Conservation (phyloP, 2,113 vertebrate species). For the Echinops telfairi region DNA sequence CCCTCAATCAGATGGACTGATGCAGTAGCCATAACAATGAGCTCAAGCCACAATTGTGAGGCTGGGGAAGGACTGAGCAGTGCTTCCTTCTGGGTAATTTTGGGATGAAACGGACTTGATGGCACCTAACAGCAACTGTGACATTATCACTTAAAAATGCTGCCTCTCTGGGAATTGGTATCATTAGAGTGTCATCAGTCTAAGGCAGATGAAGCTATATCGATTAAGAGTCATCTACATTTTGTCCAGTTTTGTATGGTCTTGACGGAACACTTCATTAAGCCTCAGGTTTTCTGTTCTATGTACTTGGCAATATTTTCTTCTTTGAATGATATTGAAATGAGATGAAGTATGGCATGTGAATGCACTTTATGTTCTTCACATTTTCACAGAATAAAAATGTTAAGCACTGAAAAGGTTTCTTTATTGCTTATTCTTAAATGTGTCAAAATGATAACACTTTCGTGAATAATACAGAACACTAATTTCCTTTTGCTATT, state of each 20-base stretch:
- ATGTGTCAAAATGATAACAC: background rate
- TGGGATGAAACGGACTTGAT: too few relatives aligned
- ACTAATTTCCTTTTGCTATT: background rate
- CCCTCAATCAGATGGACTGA: too few relatives aligned
- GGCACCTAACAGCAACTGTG: background rate
- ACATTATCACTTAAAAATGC: background rate
- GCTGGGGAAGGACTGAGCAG: too few relatives aligned
- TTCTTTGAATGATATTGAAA: too few relatives aligned
- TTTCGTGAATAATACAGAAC: conserved; percentile 2
- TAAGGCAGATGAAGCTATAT: background rate
- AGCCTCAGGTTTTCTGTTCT: background rate
- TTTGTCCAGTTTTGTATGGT: background rate
- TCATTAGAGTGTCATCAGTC: background rate
- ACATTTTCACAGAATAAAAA: background rate
- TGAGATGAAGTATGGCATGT: background rate
- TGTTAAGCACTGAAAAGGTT: background rate
- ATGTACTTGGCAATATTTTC: too few relatives aligned
- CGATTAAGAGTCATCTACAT: background rate
- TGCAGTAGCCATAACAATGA: too few relatives aligned
- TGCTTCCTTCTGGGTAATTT: too few relatives aligned
- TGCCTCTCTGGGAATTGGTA: background rate
- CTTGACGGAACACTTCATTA: background rate
- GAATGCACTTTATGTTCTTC: background rate
- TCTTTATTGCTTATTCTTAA: background rate
- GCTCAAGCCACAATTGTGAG: too few relatives aligned